Percentiles rank a stretch among this genome's conserved stretches.
Conservation (phyloP, 2,888 invertebrate genomes). For the Drosophila diplacantha region DNA sequence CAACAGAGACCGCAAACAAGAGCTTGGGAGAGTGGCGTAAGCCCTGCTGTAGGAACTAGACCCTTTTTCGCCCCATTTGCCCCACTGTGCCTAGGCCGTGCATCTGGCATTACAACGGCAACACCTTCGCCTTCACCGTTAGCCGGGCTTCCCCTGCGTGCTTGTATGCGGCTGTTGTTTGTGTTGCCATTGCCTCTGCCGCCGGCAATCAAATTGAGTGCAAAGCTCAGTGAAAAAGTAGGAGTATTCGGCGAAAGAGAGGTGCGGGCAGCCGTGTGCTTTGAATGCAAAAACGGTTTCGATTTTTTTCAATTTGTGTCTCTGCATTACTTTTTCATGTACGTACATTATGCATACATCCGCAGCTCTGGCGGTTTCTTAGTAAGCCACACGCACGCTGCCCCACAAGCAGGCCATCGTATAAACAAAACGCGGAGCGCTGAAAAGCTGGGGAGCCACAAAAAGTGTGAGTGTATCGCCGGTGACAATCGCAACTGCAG, state of each 20-base stretch:
- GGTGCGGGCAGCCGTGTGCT: constrained; percentile 50
- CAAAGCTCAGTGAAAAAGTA: constrained; percentile 47
- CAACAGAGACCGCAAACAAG: not conserved
- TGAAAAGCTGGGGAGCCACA: constrained; percentile 30
- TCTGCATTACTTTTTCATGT: constrained; percentile 69
- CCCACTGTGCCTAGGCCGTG: constrained; percentile 40
- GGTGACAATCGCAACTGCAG: constrained; percentile 65
- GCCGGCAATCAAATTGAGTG: constrained; percentile 59
- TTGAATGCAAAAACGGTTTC: constrained; percentile 70
- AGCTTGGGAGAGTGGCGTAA: not conserved
- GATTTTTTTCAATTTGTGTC: constrained; percentile 47
- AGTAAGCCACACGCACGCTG: constrained; percentile 40
- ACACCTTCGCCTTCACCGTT: constrained; percentile 40
- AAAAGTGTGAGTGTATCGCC: constrained; percentile 25
- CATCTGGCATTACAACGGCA: constrained; percentile 37
- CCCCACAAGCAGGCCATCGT: constrained; percentile 20
- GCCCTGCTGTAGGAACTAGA: not conserved
- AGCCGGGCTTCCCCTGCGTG: constrained; percentile 25
- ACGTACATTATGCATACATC: constrained; percentile 44
- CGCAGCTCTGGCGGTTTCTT: constrained; percentile 14
- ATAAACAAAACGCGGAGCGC: constrained; percentile 53
- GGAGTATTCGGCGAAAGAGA: constrained; percentile 29
- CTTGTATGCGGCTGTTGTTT: constrained; percentile 4
- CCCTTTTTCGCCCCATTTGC: not conserved
- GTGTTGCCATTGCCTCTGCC: constrained; percentile 4